Percentiles rank a stretch among this genome's conserved stretches.
Evolutionary conservation across 2,797 vertebrate genomes (phyloP).

Genomic region (Sciurus carolinensis): DNA sequence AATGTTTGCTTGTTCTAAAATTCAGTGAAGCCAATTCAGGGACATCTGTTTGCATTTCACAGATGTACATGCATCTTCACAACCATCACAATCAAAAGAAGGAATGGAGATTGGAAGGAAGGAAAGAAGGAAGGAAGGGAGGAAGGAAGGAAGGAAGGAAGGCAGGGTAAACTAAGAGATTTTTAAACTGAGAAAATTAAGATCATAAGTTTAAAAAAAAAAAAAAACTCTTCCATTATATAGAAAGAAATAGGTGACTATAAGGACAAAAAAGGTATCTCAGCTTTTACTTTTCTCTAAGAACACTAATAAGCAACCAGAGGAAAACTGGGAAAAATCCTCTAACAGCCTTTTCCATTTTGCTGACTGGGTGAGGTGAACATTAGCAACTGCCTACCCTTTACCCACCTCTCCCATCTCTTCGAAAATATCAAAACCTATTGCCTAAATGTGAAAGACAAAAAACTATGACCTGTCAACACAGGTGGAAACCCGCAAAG

Average conservation of each 20-base stretch:
- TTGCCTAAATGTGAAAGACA: background rate
- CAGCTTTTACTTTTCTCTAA: background rate
- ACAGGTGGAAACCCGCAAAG: background rate
- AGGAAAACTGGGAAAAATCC: background rate
- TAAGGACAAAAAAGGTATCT: no score
- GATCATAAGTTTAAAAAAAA: background rate
- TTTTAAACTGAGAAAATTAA: background rate
- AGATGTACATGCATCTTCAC: no score
- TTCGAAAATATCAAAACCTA: background rate
- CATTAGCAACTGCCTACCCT: rapidly evolving
- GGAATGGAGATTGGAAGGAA: background rate
- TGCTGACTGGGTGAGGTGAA: background rate
- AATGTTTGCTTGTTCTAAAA: background rate
- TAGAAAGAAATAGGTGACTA: background rate
- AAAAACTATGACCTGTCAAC: no score
- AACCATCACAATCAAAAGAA: background rate
- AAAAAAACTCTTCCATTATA: background rate
- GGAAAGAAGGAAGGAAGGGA: background rate
- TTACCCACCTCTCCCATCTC: background rate
- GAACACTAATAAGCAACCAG: background rate
- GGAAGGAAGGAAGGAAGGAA: no score
- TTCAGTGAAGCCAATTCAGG: background rate
- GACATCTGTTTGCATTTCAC: background rate
- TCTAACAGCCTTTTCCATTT: background rate
- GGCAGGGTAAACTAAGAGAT: background rate